A percentile compares a stretch with the other conserved stretches of the same genome.
Evolutionary conservation across 2,113 vertebrate species (phyloP).

Genomic region (Typhlomys cinereus): DNA sequence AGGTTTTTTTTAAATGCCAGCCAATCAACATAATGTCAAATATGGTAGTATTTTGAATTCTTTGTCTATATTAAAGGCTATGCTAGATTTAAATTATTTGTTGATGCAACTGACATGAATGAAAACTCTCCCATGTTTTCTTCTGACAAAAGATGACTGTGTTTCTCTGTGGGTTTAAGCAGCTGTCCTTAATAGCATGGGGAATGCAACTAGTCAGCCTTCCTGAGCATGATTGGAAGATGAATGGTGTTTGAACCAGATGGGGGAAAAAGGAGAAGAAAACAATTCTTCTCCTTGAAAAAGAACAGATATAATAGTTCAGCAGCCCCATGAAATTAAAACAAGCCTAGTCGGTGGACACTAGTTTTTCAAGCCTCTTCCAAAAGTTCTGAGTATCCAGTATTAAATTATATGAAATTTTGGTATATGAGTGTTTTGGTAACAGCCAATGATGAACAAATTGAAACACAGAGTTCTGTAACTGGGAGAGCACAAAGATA

Average conservation of each 20-base stretch:
- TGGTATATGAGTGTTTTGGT: background rate
- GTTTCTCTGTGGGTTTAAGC: background rate
- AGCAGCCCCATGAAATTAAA: background rate
- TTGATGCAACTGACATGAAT: background rate
- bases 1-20: slow-evolving; percentile 53
- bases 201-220: background rate
- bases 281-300: background rate
- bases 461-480: background rate
- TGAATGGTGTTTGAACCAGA: background rate
- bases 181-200: background rate
- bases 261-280: background rate
- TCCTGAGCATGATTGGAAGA: background rate
- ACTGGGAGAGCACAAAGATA: too few relatives aligned
- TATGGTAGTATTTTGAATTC: slow-evolving; percentile 27
- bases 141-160: background rate
- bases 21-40: slow-evolving; percentile 36
- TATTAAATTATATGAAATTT: background rate
- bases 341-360: background rate
- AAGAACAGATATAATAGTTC: background rate
- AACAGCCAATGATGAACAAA: background rate
- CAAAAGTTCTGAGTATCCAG: background rate
- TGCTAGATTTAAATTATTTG: slow-evolving; percentile 56
- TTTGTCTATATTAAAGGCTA: slow-evolving; percentile 37
- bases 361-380: background rate
- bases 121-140: background rate